Base-by-base conservation (phyloP, 2,888 invertebrate genomes). In the Polyploca ridens region DNA sequence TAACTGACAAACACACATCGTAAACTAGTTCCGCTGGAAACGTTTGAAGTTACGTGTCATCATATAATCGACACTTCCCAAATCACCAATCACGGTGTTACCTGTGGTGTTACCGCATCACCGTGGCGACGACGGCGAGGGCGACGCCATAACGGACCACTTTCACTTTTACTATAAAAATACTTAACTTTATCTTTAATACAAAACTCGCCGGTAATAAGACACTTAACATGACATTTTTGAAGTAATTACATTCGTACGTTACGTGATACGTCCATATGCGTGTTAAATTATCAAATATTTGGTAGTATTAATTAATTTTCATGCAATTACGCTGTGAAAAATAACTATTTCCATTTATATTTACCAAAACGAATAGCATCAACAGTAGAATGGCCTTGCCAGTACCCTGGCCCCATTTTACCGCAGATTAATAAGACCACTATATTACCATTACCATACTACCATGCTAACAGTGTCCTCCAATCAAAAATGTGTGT, bases 1-100 rank as follows among this genome's bases (percentile, higher is more conserved):
- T 49, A 49, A 10, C 19, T 16, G 0, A 46, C 46, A 14, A 54
- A 16, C 63, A 68, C 64, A 62, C 71, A 63, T 63, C 61, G 61
- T 44, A 61, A 81, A 87, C 89, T 81, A 79, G 88, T 88, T 86
- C 71, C 73, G 75, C 65, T 70, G 68, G 54, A 54, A 3, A 19
- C 19, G 8, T 19, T 19, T 62, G 64, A 66, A 69, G 81, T 87
- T 88, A 90, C 86, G 86, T 87, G 78, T 84, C 84, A 86, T 86
- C 88, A 77, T 78, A 89, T 89, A 88, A 89, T 84, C 75, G 74
- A 72, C 77, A 76, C 74, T 77, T 78, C 82, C 77, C 77, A 82
- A 80, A 78, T 83, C 75, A 77, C 78, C 83, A 79, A 86, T 86
- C 79, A 79, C 72, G 63, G 76, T 41, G 41, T 85, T 83, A 85